Evolutionary conservation across 2,797 vertebrate genomes (phyloP).

Genomic region (Peromyscus nudipes): DNA sequence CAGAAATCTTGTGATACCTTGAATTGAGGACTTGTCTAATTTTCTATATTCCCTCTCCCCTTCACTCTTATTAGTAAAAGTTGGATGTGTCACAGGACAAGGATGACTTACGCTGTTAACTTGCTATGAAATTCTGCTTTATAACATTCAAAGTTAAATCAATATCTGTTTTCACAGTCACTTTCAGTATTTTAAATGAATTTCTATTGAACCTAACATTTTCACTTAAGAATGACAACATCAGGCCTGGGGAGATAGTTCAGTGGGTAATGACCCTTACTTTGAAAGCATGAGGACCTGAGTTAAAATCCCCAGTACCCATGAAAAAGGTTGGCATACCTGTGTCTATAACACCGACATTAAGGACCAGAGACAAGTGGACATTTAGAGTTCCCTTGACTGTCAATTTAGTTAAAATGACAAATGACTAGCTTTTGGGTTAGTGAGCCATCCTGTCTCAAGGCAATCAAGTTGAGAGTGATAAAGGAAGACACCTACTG

Average conservation of each 20-base stretch:
- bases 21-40: neutral
- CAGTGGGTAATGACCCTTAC: neutral
- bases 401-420: neutral
- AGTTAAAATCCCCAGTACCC: too few relatives aligned
- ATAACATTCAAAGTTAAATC: neutral
- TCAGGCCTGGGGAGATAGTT: neutral
- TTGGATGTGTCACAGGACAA: neutral
- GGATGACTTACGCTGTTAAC: neutral
- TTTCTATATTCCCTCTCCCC: neutral
- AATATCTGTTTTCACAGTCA: neutral
- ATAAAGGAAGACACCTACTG: neutral
- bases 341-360: neutral
- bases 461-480: neutral
- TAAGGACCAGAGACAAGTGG: neutral
- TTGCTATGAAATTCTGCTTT: neutral
- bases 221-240: neutral
- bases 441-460: neutral
- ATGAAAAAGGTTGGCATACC: neutral
- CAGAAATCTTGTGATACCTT: neutral
- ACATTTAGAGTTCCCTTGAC: too few relatives aligned
- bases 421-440: neutral
- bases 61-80: neutral
- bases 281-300: neutral
- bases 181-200: neutral
- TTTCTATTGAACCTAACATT: slow-evolving; percentile 2